phyloP scores from a whole-genome alignment of 2,113 vertebrate genomes.

The Notothenia coriiceps region DNA sequence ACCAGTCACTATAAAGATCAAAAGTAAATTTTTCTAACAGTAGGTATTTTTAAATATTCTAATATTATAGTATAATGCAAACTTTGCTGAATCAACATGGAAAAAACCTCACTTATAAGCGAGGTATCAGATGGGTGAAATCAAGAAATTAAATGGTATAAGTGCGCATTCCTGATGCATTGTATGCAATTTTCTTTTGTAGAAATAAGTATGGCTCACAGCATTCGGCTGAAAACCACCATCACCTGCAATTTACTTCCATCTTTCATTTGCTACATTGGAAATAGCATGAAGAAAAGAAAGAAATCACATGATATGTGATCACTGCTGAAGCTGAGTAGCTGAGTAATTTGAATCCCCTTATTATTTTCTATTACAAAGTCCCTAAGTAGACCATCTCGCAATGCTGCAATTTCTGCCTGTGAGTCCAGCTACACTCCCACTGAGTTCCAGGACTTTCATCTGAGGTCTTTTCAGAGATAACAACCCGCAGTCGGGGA shows the following conservation, averaged over 20 bases:
- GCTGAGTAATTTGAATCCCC: constrained; percentile 54
- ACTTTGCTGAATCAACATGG: neutral
- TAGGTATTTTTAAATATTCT: neutral
- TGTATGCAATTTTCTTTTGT: constrained; percentile 44
- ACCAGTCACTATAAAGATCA: no score
- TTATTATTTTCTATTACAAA: constrained; percentile 65
- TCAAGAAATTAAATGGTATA: constrained; percentile 15
- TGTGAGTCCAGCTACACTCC: neutral
- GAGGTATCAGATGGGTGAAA: constrained; percentile 11
- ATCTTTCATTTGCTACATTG: constrained; percentile 46
- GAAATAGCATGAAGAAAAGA: constrained; percentile 20
- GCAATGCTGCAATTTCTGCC: neutral
- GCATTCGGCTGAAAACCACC: constrained; percentile 48
- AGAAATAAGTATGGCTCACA: constrained; percentile 29
- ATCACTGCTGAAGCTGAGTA: constrained; percentile 47
- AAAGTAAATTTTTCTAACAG: no score
- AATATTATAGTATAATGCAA: neutral
- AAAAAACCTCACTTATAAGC: neutral
- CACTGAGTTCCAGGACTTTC: constrained; percentile 31
- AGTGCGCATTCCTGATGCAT: constrained; percentile 19
- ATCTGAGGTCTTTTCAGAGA: constrained; percentile 39
- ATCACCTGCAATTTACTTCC: constrained; percentile 58
- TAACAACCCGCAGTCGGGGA: constrained; percentile 36
- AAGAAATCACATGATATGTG: constrained; percentile 16
- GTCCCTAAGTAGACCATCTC: constrained; percentile 27